Evolutionary conservation across 2,888 invertebrate genomes (phyloP).

Genomic region (Oasisia sp.): DNA sequence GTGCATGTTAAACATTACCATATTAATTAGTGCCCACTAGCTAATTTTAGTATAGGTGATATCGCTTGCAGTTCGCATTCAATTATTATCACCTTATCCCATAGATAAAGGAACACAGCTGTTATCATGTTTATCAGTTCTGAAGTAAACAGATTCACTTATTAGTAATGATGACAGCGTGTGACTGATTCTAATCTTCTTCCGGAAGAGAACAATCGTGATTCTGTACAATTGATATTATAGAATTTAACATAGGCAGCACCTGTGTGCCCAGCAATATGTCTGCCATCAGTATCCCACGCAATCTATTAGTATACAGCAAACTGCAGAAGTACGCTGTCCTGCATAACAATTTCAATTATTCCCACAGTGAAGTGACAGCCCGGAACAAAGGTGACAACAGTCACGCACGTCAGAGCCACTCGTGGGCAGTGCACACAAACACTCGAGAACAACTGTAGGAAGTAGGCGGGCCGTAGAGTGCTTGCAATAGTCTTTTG

Average conservation of each 20-base stretch:
- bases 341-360: conserved; percentile 12
- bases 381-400: neutral
- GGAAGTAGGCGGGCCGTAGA: neutral
- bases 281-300: neutral
- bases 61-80: too few relatives aligned
- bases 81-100: too few relatives aligned
- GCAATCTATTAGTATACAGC: neutral
- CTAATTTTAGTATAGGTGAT: too few relatives aligned
- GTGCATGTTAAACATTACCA: too few relatives aligned
- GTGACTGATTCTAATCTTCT: neutral
- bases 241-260: too few relatives aligned
- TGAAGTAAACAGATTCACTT: neutral
- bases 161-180: neutral
- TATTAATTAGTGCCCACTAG: too few relatives aligned
- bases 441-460: neutral
- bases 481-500: neutral
- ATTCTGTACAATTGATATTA: too few relatives aligned
- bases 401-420: neutral
- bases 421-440: too few relatives aligned
- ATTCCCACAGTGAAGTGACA: neutral
- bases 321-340: neutral
- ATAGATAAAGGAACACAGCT: too few relatives aligned
- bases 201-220: too few relatives aligned
- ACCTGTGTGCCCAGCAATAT: neutral
- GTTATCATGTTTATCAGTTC: neutral